Evolutionary conservation across 2,888 invertebrate genomes (phyloP), one percentile per base, ranked within the genome.

Genomic region (Julus scandinavius): DNA sequence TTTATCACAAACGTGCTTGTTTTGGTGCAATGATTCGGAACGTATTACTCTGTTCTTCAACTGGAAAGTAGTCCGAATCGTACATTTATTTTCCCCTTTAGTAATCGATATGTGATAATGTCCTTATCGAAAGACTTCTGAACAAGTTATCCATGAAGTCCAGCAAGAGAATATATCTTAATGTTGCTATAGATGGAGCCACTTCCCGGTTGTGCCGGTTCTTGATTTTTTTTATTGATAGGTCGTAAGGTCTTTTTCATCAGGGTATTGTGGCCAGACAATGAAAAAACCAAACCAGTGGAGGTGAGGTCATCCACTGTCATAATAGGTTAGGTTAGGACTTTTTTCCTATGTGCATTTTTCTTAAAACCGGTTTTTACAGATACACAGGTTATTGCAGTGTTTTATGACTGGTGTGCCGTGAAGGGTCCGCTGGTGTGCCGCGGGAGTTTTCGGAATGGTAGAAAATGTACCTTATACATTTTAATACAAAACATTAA

Each of bases 21-120:
- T 17, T 63, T n/a, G 58, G 58, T 63, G 58, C 17, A 63, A 6
- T 72, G 63, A 20, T 9, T 72, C 63, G 63, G 20, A 72, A 72
- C 20, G 63, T 20, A 72, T 17, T n/a, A n/a, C n/a, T 17, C 58
- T 58, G 58, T n/a, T 58, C 17, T 58, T 11, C 63, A 72, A 20
- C 63, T 7, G 63, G 20, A 72, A 20, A 72, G 63, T 20, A 20
- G 63, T 20, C 63, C n/a, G 29, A 20, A 72, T 72, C 20, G 11
- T 5, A 45, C 45, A 72, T 7, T 72, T 17, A 20, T 20, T 17
- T 15, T 17, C 17, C n/a, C n/a, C 58, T 45, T 7, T 5, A 17
- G n/a, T 58, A 58, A 58, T 58, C 58, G 54, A 54, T 54, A 54
- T 54, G 54, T 17, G 54, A n/a, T n/a, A 63, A 63, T 63, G 58